Percentiles rank a stretch among this genome's conserved stretches.
These are phyloP conservation scores for Sylvilagus bachmani DNA, from an alignment of 2,113 vertebrate genomes.

Conservation along the genomic window DNA sequence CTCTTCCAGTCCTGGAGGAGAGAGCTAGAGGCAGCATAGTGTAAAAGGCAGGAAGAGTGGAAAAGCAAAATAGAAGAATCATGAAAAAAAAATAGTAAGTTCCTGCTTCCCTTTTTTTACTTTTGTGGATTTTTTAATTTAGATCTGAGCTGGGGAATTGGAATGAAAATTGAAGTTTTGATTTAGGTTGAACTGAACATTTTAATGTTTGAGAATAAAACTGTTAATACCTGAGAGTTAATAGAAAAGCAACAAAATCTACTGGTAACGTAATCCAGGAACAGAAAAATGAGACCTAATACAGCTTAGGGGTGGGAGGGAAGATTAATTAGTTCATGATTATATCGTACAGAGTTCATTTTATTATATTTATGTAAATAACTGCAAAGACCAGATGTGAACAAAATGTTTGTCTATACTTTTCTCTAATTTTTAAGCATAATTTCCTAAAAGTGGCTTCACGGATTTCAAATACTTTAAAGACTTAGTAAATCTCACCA, in stretches of 20 bases:
- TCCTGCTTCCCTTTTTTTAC: no score
- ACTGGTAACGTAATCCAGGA: not conserved
- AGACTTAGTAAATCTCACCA: not conserved
- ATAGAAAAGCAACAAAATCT: not conserved
- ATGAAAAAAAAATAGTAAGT: not conserved
- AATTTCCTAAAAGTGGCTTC: not conserved
- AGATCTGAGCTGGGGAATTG: not conserved
- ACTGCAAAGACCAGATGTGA: not conserved
- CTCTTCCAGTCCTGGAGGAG: not conserved
- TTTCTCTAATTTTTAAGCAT: not conserved
- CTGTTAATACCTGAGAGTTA: not conserved
- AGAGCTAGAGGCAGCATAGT: not conserved
- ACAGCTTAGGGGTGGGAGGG: not conserved
- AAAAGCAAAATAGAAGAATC: not conserved
- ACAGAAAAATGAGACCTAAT: not conserved
- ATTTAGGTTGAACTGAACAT: not conserved
- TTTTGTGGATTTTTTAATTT: not conserved
- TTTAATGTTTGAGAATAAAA: not conserved
- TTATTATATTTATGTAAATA: not conserved
- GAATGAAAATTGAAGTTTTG: not conserved
- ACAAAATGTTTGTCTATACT: not conserved
- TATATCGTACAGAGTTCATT: not conserved
- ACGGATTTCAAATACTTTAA: constrained; percentile 2
- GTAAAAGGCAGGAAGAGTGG: not conserved
- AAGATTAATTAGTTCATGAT: not conserved